Conservation (phyloP, 2,797 vertebrate genomes). For the Gastrophryne carolinensis region DNA sequence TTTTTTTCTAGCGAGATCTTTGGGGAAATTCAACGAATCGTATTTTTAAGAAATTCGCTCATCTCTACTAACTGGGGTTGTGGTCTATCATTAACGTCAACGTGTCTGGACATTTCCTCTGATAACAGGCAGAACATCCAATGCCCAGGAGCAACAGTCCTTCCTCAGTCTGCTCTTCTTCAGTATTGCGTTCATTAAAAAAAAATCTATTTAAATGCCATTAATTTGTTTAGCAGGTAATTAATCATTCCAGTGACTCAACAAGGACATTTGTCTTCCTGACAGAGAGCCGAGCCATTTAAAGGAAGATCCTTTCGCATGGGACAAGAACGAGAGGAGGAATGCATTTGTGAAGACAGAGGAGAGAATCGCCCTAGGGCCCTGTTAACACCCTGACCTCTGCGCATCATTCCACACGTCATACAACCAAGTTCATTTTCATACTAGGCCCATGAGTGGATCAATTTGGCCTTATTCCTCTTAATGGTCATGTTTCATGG, state of each 20-base stretch:
- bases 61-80: too few relatives aligned
- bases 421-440: constrained; percentile 46
- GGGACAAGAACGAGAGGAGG: constrained; percentile 20
- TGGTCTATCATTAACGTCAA: too few relatives aligned
- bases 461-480: constrained; percentile 23
- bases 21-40: too few relatives aligned
- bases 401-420: background rate
- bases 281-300: constrained; percentile 45
- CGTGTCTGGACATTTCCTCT: too few relatives aligned
- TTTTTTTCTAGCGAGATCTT: too few relatives aligned
- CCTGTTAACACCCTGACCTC: constrained; percentile 47
- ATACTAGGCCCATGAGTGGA: constrained; percentile 3
- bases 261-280: constrained; percentile 45
- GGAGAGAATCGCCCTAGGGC: constrained; percentile 26
- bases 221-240: constrained; percentile 48
- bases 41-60: too few relatives aligned
- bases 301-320: constrained; percentile 10
- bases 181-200: constrained; percentile 1
- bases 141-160: constrained; percentile 6
- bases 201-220: constrained; percentile 41
- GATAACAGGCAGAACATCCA: constrained; percentile 12
- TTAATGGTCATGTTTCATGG: constrained; percentile 12
- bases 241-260: constrained; percentile 50
- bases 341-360: constrained; percentile 30
- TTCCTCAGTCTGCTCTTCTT: constrained; percentile 8